Base-by-base conservation (phyloP, 2,888 invertebrate species). In the Mythimna vitellina region DNA sequence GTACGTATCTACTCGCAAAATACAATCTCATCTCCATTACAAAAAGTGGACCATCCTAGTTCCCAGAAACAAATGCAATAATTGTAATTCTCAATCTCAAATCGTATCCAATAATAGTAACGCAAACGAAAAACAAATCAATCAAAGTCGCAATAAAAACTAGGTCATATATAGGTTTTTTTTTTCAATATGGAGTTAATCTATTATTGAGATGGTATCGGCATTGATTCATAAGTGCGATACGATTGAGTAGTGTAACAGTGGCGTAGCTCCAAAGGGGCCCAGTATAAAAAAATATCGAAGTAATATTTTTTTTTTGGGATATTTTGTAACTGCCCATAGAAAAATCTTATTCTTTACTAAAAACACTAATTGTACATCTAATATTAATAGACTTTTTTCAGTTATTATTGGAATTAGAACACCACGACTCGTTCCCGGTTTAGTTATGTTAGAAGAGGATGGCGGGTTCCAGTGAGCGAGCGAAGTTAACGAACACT, bases 171-270 rank as follows among this genome's bases (percentile, higher is more conserved):
- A 42, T 49, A n/a, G 17, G 57, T 42, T 46, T 60, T 49, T 66
- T 75, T 76, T 78, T 75, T 54, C 29, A 64, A 14, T 56, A 49
- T 72, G 56, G 56, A 83, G 67, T 76, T 80, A 78, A 79, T 85
- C 82, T 80, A 69, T 70, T 80, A 86, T 79, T 80, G 78, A 82
- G 80, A 84, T 83, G 81, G 73, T 81, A 82, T 86, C 65, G 56
- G 70, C 70, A 84, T 65, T 76, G 71, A 70, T 78, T 77, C 22
- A 53, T 71, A 65, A 71, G 56, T 78, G 67, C 53, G 63, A 53
- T 74, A 3, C 42, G 42, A 42, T 42, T 42, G 73, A 83, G 74
- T 80, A 57, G 6, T n/a, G n/a, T n/a, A n/a, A n/a, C n/a, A n/a
- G n/a, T n/a, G n/a, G n/a, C n/a, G n/a, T n/a, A n/a, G n/a, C n/a